Evolutionary conservation across 2,113 vertebrate species (phyloP).

Genomic region (Oostethus manadensis): DNA sequence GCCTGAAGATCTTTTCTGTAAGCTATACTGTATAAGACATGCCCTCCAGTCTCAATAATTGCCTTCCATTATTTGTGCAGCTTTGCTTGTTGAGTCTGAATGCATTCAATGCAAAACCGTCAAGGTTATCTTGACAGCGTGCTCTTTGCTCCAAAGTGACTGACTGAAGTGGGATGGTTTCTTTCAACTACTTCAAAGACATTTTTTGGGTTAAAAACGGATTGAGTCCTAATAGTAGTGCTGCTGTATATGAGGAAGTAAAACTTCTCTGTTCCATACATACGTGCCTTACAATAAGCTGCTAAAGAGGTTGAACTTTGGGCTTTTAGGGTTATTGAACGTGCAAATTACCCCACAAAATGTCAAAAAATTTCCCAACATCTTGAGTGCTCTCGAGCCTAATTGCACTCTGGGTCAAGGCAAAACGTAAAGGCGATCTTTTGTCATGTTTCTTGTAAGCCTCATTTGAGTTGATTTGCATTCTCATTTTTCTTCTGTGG

Average conservation of each 20-base stretch:
- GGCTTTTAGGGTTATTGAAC: constrained; percentile 12
- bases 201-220: too few relatives aligned
- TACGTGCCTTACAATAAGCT: too few relatives aligned
- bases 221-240: too few relatives aligned
- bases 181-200: not conserved
- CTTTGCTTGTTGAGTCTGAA: too few relatives aligned
- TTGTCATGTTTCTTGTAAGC: constrained; percentile 4
- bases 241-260: constrained; percentile 7
- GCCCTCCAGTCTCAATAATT: too few relatives aligned
- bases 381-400: constrained; percentile 8
- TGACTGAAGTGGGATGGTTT: constrained; percentile 1
- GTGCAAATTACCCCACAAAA: constrained; percentile 9
- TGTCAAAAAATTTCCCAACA: constrained; percentile 8
- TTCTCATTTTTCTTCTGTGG: not conserved
- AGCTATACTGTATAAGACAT: too few relatives aligned
- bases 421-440: constrained; percentile 19
- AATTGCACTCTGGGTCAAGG: constrained; percentile 23
- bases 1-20: too few relatives aligned
- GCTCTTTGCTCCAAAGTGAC: not conserved
- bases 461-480: constrained; percentile 8
- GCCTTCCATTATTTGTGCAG: too few relatives aligned
- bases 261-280: too few relatives aligned
- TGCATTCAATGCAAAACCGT: too few relatives aligned
- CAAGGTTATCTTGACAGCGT: not conserved
- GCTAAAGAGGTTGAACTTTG: constrained; percentile 13